Evolutionary conservation across 92 coral and sea anemone species (phyloP).

Genomic region (Chrysogorgia sp.): DNA sequence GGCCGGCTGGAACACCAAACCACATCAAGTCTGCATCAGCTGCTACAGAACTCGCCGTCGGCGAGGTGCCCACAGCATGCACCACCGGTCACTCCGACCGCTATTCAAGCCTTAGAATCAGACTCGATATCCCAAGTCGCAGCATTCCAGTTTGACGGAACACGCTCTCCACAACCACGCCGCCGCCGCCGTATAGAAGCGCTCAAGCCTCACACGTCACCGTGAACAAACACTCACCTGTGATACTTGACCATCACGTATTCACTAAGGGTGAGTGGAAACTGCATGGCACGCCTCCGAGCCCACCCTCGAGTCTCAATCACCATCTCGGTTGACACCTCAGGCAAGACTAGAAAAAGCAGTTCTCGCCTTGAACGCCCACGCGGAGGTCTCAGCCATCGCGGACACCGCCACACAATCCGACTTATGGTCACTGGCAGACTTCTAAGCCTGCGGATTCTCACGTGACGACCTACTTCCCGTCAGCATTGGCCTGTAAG

Average conservation of each 20-base stretch:
- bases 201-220: slow-evolving; percentile 10
- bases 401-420: slow-evolving; percentile 41
- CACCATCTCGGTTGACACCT: slow-evolving; percentile 11
- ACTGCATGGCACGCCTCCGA: slow-evolving; percentile 28
- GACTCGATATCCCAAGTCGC: slow-evolving; percentile 42
- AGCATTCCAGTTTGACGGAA: slow-evolving; percentile 10
- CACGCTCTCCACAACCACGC: neutral
- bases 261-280: slow-evolving; percentile 62
- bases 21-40: slow-evolving; percentile 55
- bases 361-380: slow-evolving; percentile 4
- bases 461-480: slow-evolving; percentile 62
- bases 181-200: slow-evolving; percentile 1
- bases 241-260: slow-evolving; percentile 42
- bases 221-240: neutral
- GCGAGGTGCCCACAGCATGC: slow-evolving; percentile 10
- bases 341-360: neutral
- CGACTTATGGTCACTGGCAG: slow-evolving; percentile 46
- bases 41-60: slow-evolving; percentile 54
- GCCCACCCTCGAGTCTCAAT: slow-evolving; percentile 13
- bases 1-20: slow-evolving; percentile 63
- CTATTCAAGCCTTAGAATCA: slow-evolving; percentile 27
- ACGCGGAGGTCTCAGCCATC: slow-evolving; percentile 26
- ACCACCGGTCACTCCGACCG: neutral
- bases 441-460: slow-evolving; percentile 51
- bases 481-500: slow-evolving; percentile 49